A percentile compares a stretch with the other conserved stretches of the same genome.
These are phyloP conservation scores for Bombus ignitus DNA, from an alignment of 1,140 invertebrate species.

Conservation along the genomic window DNA sequence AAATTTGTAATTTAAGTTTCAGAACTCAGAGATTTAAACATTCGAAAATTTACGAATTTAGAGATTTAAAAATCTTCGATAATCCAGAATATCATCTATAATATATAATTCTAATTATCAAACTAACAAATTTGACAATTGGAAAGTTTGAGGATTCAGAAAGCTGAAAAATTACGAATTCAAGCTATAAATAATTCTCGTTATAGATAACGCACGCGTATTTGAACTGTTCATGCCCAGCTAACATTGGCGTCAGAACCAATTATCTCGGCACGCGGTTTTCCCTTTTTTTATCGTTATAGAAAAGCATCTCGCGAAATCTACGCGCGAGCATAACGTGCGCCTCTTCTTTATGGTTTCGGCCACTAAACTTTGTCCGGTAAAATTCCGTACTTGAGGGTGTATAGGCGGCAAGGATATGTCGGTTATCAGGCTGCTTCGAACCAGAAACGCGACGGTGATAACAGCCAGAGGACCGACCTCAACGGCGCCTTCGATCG, in stretches of 20 bases:
- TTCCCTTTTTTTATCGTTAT: background rate
- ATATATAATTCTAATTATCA: too few species aligned
- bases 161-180: background rate
- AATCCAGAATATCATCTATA: too few species aligned
- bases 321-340: background rate
- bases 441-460: slow-evolving; percentile 61
- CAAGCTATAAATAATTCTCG: background rate
- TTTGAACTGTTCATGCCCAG: background rate
- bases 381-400: slow-evolving; percentile 65
- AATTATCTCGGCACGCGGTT: background rate
- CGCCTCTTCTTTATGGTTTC: slow-evolving; percentile 37
- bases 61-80: too few species aligned
- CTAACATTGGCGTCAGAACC: background rate
- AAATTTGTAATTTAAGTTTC: background rate
- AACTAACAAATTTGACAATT: background rate
- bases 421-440: slow-evolving; percentile 64
- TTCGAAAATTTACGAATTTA: background rate
- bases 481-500: slow-evolving; percentile 50
- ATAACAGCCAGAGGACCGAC: slow-evolving; percentile 58
- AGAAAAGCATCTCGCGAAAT: slow-evolving; percentile 28
- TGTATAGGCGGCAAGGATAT: slow-evolving; percentile 48
- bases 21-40: background rate
- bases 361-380: slow-evolving; percentile 67
- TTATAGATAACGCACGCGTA: background rate
- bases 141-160: background rate